Percentiles rank a stretch among this genome's conserved stretches.
phyloP scores from a whole-genome alignment of 1,140 invertebrate species.

The Bicyclus anynana region DNA sequence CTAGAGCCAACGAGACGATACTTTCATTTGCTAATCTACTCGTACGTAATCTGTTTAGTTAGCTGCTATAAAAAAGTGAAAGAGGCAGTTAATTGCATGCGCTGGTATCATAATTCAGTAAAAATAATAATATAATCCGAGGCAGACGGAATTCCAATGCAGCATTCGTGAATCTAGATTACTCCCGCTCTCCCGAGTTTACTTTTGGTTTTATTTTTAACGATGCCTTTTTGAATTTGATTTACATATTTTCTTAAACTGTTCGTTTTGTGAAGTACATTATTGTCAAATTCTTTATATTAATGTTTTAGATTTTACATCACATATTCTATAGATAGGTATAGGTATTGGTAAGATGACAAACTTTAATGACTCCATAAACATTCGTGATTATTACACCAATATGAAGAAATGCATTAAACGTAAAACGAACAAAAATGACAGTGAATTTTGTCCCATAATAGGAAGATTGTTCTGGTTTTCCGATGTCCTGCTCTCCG shows the following conservation, averaged over 20 bases:
- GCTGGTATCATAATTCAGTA: background rate
- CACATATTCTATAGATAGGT: too few species aligned
- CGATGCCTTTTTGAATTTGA: background rate
- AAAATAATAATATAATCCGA: constrained; percentile 31
- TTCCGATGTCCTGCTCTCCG: constrained; percentile 29
- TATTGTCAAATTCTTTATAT: too few species aligned
- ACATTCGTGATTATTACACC: background rate
- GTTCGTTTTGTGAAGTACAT: too few species aligned
- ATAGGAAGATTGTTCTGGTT: constrained; percentile 21
- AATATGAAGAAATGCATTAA: constrained; percentile 3
- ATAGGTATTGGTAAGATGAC: too few species aligned
- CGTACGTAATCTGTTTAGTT: background rate
- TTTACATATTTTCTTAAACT: background rate
- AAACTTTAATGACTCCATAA: background rate
- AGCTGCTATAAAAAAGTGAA: background rate
- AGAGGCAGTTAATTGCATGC: background rate
- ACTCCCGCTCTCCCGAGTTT: constrained; percentile 20
- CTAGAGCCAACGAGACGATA: background rate
- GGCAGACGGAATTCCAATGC: constrained; percentile 41
- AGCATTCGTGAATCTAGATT: constrained; percentile 47
- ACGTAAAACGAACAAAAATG: constrained; percentile 15
- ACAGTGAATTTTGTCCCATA: constrained; percentile 20
- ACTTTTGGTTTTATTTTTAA: background rate
- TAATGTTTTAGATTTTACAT: too few species aligned
- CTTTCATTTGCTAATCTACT: background rate